phyloP scores from a whole-genome alignment of 1,140 invertebrate genomes.

The Zophobas atratus region DNA sequence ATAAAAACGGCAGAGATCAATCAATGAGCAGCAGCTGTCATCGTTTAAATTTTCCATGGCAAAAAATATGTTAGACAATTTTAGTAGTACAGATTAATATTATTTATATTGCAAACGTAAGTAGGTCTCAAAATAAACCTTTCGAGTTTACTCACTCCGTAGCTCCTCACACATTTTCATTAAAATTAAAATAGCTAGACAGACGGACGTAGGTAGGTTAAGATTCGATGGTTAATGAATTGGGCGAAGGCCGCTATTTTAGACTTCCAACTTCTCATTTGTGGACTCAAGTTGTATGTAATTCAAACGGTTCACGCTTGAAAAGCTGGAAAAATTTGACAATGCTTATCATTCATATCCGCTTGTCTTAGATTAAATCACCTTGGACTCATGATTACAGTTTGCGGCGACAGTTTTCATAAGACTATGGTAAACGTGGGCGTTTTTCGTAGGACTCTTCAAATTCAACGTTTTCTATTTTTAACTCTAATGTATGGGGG shows the following conservation, averaged over 20 bases:
- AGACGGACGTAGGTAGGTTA: conserved; percentile 33
- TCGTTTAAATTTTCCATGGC: conserved; percentile 8
- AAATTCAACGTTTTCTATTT: conserved; percentile 2
- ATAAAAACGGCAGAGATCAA: conserved; percentile 1
- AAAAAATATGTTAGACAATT: background rate
- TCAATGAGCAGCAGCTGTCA: conserved; percentile 10
- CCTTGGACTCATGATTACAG: background rate
- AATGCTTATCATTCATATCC: too few relatives aligned
- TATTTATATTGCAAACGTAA: conserved; percentile 41
- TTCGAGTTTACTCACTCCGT: conserved; percentile 28
- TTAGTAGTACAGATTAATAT: conserved; percentile 26
- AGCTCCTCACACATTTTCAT: conserved; percentile 35
- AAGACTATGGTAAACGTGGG: background rate
- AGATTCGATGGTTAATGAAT: conserved; percentile 34
- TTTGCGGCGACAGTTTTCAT: background rate
- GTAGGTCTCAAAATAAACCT: conserved; percentile 25
- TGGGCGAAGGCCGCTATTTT: conserved; percentile 37
- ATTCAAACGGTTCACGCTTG: background rate
- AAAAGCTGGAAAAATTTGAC: too few relatives aligned
- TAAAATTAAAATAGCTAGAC: conserved; percentile 41
- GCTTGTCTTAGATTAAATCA: too few relatives aligned
- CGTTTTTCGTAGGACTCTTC: background rate
- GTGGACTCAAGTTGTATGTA: too few relatives aligned
- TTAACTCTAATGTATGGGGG: conserved; percentile 4
- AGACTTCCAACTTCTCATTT: background rate